phyloP scores from a whole-genome alignment of 2,113 vertebrate species.

The Aleadryas rufinucha region DNA sequence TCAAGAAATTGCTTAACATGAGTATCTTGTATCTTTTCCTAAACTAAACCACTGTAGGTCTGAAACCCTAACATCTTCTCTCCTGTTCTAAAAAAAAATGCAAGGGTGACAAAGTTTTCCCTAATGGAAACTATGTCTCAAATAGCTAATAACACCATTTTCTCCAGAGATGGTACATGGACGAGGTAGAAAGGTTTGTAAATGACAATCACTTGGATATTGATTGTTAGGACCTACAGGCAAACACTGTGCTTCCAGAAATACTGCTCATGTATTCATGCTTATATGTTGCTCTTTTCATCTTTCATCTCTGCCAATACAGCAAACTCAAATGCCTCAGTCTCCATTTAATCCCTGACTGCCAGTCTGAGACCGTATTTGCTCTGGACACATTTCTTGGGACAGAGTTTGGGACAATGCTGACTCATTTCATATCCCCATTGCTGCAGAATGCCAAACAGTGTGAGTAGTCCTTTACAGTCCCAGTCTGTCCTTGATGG shows the following conservation, averaged over 20 bases:
- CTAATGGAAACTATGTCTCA: not conserved
- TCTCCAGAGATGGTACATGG: not conserved
- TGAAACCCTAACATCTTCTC: not conserved
- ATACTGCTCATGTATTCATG: not conserved
- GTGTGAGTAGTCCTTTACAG: accelerated
- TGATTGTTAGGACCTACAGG: not conserved
- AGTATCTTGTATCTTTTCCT: not conserved
- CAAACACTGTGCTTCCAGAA: not conserved
- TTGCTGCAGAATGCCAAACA: not conserved
- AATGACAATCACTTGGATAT: not conserved
- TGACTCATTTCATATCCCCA: not conserved
- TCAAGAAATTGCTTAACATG: not conserved
- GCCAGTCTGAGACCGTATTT: not conserved
- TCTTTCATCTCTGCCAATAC: not conserved
- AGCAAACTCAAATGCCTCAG: not conserved
- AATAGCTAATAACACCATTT: not conserved
- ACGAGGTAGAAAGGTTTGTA: not conserved
- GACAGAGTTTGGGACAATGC: not conserved
- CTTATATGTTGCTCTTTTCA: not conserved
- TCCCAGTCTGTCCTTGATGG: not conserved
- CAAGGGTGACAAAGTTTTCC: not conserved
- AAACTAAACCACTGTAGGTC: not conserved
- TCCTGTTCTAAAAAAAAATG: not conserved
- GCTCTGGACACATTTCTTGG: not conserved
- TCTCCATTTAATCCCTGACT: not conserved